Conservation (phyloP, 2,888 invertebrate species). For the Pristionchus maxplancki region DNA sequence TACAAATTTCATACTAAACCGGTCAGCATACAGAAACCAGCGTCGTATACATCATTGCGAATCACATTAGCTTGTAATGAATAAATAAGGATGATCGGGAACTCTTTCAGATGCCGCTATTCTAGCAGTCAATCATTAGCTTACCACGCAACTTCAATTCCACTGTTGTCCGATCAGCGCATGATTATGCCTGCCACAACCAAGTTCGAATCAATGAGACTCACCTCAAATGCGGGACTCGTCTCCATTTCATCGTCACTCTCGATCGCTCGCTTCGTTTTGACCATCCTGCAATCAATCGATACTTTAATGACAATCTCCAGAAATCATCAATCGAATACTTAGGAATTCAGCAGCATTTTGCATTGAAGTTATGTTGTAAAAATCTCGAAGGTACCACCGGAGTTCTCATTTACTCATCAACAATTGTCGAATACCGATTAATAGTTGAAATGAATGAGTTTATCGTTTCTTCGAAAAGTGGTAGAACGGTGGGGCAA, state of each 20-base stretch:
- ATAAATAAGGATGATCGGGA: too few species aligned
- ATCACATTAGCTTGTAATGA: too few species aligned
- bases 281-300: slow-evolving; percentile 16
- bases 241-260: slow-evolving; percentile 49
- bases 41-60: too few species aligned
- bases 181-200: too few species aligned
- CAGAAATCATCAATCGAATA: background rate
- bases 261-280: slow-evolving; percentile 38
- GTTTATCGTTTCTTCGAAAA: slow-evolving; percentile 33
- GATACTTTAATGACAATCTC: background rate
- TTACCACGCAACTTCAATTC: too few species aligned
- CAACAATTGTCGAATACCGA: background rate
- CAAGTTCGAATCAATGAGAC: too few species aligned
- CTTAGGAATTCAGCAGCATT: background rate
- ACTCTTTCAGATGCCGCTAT: too few species aligned
- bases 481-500: background rate
- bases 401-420: background rate
- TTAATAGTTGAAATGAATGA: background rate
- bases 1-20: too few species aligned
- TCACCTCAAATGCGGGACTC: background rate
- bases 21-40: too few species aligned
- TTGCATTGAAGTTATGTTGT: too few species aligned
- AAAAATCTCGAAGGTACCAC: background rate
- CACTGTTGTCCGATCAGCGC: too few species aligned
- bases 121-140: too few species aligned